phyloP scores from a whole-genome alignment of 2,888 invertebrate genomes.

The Caradrina kadenii region DNA sequence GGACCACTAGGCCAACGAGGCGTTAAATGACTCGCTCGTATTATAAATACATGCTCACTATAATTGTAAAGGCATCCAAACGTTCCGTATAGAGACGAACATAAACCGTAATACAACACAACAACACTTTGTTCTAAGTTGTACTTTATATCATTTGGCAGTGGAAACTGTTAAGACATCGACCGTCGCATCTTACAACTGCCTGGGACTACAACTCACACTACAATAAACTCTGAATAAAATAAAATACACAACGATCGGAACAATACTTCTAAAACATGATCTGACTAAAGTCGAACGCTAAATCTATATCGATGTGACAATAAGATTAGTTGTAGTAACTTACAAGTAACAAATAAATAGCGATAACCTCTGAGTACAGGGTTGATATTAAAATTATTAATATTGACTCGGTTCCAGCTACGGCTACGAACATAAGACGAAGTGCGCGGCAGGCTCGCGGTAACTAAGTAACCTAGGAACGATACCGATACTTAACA shows the following conservation, averaged over 20 bases:
- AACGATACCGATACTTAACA: constrained; percentile 82
- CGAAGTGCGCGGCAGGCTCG: constrained; percentile 79
- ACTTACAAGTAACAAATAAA: constrained; percentile 81
- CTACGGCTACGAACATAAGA: constrained; percentile 82
- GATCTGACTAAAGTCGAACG: constrained; percentile 60
- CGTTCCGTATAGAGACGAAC: constrained; percentile 62
- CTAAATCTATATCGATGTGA: constrained; percentile 72
- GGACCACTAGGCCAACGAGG: too few relatives aligned
- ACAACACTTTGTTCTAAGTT: constrained; percentile 76
- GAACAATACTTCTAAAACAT: constrained; percentile 67
- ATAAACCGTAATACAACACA: constrained; percentile 71
- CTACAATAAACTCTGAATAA: constrained; percentile 73
- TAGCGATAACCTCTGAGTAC: constrained; percentile 79
- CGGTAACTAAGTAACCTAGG: constrained; percentile 83
- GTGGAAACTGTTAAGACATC: constrained; percentile 76
- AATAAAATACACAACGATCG: constrained; percentile 70
- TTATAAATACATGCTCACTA: constrained; percentile 50
- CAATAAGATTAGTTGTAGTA: constrained; percentile 73
- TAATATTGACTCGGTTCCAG: constrained; percentile 79
- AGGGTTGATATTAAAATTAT: constrained; percentile 71
- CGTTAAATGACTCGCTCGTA: constrained; percentile 43
- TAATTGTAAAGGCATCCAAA: constrained; percentile 71
- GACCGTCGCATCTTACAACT: constrained; percentile 63
- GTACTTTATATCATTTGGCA: constrained; percentile 86
- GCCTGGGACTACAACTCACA: constrained; percentile 66